Evolutionary conservation across 2,888 invertebrate species (phyloP).

Genomic region (Heliothis peltigera): DNA sequence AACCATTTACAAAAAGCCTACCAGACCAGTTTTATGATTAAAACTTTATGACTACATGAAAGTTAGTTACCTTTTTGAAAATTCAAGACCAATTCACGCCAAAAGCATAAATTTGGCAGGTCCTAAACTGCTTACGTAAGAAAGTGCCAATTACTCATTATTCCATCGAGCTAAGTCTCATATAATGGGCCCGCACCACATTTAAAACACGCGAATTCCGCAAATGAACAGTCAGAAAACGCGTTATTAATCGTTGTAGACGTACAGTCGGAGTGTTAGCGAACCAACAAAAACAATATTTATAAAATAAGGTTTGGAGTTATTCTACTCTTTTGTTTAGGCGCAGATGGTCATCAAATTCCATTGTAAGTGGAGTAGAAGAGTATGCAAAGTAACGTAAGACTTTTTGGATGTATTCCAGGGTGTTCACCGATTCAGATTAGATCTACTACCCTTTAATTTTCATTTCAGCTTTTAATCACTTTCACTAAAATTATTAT

Average conservation of each 20-base stretch:
- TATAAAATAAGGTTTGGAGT: too few relatives aligned
- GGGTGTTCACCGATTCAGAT: too few relatives aligned
- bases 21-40: too few relatives aligned
- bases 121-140: background rate
- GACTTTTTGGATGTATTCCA: too few relatives aligned
- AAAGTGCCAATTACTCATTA: conserved; percentile 5
- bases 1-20: too few relatives aligned
- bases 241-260: conserved; percentile 34
- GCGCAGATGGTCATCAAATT: too few relatives aligned
- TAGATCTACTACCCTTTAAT: too few relatives aligned
- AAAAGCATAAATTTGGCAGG: background rate
- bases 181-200: conserved; percentile 10
- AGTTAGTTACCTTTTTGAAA: background rate
- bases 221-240: conserved; percentile 42
- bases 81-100: background rate
- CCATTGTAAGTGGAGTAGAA: too few relatives aligned
- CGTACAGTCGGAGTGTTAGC: conserved; percentile 6
- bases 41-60: background rate
- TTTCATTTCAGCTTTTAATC: too few relatives aligned
- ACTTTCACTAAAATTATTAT: too few relatives aligned
- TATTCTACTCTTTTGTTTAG: too few relatives aligned
- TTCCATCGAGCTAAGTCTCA: conserved; percentile 1
- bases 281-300: background rate
- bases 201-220: conserved; percentile 22
- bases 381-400: too few relatives aligned